Conservation (phyloP, 2,888 invertebrate species). For the Dryomyza anilis region DNA sequence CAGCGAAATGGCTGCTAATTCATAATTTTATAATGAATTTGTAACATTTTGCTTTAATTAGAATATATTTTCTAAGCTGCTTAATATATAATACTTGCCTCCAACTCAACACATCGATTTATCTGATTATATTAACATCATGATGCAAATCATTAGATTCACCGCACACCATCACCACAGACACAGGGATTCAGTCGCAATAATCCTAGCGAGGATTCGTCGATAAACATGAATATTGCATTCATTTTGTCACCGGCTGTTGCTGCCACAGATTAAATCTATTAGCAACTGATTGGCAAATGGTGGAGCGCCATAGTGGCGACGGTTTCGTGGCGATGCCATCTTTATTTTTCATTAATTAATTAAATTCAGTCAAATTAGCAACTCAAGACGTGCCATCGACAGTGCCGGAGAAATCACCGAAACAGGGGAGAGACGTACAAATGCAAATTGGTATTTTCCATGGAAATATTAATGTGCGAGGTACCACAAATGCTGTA, state of each 20-base stretch:
- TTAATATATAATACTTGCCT: not conserved
- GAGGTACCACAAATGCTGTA: not conserved
- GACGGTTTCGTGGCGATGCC: too few relatives aligned
- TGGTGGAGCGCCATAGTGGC: too few relatives aligned
- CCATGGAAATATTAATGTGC: conserved; percentile 2
- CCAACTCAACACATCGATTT: not conserved
- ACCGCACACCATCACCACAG: not conserved
- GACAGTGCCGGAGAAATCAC: not conserved
- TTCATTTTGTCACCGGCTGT: not conserved
- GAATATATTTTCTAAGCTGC: too few relatives aligned
- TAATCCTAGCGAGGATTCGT: not conserved
- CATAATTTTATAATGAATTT: too few relatives aligned
- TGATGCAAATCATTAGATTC: not conserved
- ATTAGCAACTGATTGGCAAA: conserved; percentile 37
- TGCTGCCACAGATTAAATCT: conserved; percentile 21
- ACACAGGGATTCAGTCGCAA: not conserved
- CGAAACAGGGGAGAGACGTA: not conserved
- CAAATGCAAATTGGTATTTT: not conserved
- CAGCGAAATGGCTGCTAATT: too few relatives aligned
- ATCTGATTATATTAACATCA: conserved; percentile 1
- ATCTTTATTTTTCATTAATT: conserved; percentile 51
- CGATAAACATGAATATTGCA: conserved; percentile 5
- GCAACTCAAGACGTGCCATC: conserved; percentile 29
- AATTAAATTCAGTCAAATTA: conserved; percentile 55
- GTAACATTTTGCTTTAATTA: too few relatives aligned